phyloP scores from a whole-genome alignment of 92 coral and sea anemone species.

The Plumapathes pennacea region DNA sequence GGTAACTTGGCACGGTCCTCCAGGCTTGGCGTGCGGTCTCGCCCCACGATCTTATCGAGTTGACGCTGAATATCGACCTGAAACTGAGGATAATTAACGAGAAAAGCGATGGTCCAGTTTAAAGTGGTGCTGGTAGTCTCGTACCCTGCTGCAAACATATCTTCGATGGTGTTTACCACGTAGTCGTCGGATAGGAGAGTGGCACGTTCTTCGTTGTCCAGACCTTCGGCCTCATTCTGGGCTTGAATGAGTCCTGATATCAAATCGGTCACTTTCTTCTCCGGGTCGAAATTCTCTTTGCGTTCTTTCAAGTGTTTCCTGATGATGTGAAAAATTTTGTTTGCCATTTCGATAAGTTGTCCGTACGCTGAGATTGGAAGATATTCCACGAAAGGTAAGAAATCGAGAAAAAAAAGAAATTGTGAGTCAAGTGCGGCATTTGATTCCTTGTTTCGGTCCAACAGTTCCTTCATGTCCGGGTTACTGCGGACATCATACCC shows the following conservation, averaged over 20 bases:
- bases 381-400: conserved; percentile 19
- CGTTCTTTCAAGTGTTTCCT: conserved; percentile 17
- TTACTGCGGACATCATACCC: conserved; percentile 53
- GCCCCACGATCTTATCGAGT: conserved; percentile 47
- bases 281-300: conserved; percentile 15
- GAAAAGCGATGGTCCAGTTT: conserved; percentile 55
- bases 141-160: conserved; percentile 65
- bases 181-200: conserved; percentile 45
- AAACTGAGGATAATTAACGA: conserved; percentile 51
- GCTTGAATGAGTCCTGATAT: conserved; percentile 23
- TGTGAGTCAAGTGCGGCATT: conserved; percentile 12
- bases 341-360: conserved; percentile 13
- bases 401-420: conserved; percentile 12
- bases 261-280: conserved; percentile 4
- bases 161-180: conserved; percentile 37
- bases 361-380: conserved; percentile 29
- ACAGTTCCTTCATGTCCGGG: conserved; percentile 39
- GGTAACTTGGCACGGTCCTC: conserved; percentile 37
- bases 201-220: conserved; percentile 1
- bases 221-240: conserved; percentile 12
- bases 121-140: conserved; percentile 63
- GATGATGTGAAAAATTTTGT: conserved; percentile 16
- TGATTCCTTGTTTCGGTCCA: conserved; percentile 10
- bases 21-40: conserved; percentile 25
- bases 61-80: conserved; percentile 56